Evolutionary conservation across 2,888 invertebrate species (phyloP).

Genomic region (Standfussiana lucernea): DNA sequence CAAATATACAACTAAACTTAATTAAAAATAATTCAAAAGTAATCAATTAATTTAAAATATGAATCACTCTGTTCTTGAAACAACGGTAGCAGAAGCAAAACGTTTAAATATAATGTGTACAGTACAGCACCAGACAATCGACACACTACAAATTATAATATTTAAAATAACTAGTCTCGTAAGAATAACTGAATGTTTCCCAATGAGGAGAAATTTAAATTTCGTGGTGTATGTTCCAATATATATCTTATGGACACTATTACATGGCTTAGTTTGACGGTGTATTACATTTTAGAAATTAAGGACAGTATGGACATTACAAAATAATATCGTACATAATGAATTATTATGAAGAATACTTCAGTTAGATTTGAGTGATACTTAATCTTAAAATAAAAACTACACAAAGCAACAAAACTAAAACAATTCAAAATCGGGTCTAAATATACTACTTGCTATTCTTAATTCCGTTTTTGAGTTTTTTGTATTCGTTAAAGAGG

Average conservation of each 20-base stretch:
- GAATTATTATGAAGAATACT: constrained; percentile 69
- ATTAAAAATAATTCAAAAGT: constrained; percentile 47
- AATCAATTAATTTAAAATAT: constrained; percentile 47
- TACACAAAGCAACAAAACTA: constrained; percentile 73
- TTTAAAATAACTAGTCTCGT: constrained; percentile 18
- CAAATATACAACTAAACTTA: constrained; percentile 49
- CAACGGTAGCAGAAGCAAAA: constrained; percentile 8
- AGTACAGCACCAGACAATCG: constrained; percentile 25
- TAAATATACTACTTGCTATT: constrained; percentile 71
- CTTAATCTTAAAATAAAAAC: constrained; percentile 67
- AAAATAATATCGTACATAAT: constrained; percentile 59
- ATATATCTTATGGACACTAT: constrained; percentile 20
- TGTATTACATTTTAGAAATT: constrained; percentile 37
- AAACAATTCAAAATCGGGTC: constrained; percentile 64
- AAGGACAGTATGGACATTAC: constrained; percentile 38
- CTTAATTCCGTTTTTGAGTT: constrained; percentile 79
- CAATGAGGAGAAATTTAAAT: neutral
- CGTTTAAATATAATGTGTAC: constrained; percentile 7
- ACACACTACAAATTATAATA: constrained; percentile 21
- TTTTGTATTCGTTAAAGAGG: constrained; percentile 92
- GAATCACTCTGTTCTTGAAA: constrained; percentile 36
- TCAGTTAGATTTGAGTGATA: constrained; percentile 70
- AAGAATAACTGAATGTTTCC: constrained; percentile 5
- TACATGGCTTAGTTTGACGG: constrained; percentile 11
- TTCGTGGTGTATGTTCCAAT: neutral